Conservation (phyloP, 2,113 vertebrate genomes). For the Delphinapterus leucas region DNA sequence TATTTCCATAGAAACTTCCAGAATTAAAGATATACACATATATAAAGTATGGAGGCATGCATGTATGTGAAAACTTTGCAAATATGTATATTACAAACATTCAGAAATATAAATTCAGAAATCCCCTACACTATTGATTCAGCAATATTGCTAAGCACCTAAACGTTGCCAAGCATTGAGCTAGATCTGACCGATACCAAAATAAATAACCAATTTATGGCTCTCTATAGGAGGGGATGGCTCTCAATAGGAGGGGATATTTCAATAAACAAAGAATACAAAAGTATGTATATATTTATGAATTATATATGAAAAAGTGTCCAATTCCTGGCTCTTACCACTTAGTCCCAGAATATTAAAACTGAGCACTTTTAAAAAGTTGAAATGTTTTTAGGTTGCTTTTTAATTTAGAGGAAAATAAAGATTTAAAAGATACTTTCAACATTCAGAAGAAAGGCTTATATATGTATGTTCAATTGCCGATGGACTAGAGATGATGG, state of each 20-base stretch:
- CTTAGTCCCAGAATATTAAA: background rate
- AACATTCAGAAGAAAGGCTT: background rate
- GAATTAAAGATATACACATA: background rate
- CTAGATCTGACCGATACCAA: background rate
- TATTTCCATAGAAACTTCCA: background rate
- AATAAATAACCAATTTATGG: background rate
- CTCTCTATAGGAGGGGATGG: background rate
- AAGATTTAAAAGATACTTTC: background rate
- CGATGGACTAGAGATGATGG: background rate
- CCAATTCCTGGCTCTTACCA: background rate
- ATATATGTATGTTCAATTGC: background rate
- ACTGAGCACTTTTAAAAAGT: background rate
- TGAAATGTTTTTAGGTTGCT: background rate
- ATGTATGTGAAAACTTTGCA: background rate
- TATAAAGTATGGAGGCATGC: background rate
- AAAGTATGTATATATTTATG: background rate
- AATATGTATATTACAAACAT: background rate
- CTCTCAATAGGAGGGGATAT: background rate
- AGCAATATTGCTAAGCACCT: background rate
- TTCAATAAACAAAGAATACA: background rate
- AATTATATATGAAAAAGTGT: background rate
- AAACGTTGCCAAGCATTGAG: background rate
- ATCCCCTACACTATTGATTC: background rate
- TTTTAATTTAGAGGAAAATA: background rate
- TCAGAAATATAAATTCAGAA: background rate